These are phyloP conservation scores for Hydractinia echinata DNA, from an alignment of 30 jellyfish, hydroid and myxozoan genomes.

Conservation along the genomic window DNA sequence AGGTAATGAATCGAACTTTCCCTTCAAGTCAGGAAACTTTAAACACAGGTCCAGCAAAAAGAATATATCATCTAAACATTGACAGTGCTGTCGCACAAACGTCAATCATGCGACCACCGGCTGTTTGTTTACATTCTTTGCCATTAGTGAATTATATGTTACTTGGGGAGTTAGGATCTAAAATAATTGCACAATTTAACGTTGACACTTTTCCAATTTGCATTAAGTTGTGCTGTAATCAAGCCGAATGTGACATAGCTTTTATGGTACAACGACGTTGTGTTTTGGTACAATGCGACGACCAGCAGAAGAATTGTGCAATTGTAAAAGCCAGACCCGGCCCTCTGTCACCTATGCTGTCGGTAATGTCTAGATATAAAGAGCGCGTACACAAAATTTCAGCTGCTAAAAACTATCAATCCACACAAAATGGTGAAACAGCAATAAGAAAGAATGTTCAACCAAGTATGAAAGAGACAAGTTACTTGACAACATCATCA, in stretches of 20 bases:
- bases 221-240: slow-evolving; percentile 41
- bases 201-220: slow-evolving; percentile 33
- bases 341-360: too few relatives aligned
- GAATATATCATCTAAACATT: background rate
- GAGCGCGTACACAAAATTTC: too few relatives aligned
- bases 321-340: too few relatives aligned
- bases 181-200: slow-evolving; percentile 43
- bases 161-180: slow-evolving; percentile 51
- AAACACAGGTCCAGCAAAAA: background rate
- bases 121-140: slow-evolving; percentile 44
- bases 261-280: slow-evolving; percentile 48
- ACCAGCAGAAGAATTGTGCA: slow-evolving; percentile 18
- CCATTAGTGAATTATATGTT: slow-evolving; percentile 35
- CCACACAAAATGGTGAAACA: background rate
- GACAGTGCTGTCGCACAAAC: too few relatives aligned
- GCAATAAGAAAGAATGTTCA: background rate
- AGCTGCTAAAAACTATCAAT: too few relatives aligned
- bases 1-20: too few relatives aligned
- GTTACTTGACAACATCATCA: slow-evolving; percentile 17
- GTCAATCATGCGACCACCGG: too few relatives aligned
- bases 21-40: background rate
- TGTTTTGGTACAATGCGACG: slow-evolving; percentile 43
- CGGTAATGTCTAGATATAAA: too few relatives aligned
- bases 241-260: slow-evolving; percentile 57
- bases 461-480: too few relatives aligned